Evolutionary conservation across 1,140 invertebrate genomes (phyloP).

Genomic region (Drosophila serrata): DNA sequence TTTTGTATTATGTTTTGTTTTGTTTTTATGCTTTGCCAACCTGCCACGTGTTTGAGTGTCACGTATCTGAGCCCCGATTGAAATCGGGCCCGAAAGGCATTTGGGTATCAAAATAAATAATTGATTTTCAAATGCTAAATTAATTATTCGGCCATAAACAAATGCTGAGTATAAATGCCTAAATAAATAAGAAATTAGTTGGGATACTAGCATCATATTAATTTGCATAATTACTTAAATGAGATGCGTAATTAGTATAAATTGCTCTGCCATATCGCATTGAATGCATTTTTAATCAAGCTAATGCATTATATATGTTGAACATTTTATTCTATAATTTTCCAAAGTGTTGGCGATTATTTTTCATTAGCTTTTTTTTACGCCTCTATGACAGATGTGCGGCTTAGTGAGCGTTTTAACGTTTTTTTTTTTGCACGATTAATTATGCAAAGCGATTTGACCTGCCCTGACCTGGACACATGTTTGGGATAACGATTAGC

Average conservation of each 20-base stretch:
- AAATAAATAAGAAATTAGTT: conserved; percentile 35
- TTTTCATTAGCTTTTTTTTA: conserved; percentile 27
- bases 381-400: conserved; percentile 25
- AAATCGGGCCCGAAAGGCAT: conserved; percentile 9
- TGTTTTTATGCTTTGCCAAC: background rate
- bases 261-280: conserved; percentile 27
- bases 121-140: conserved; percentile 40
- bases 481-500: conserved; percentile 9
- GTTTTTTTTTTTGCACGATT: conserved; percentile 22
- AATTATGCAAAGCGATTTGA: conserved; percentile 45
- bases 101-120: conserved; percentile 36
- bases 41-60: conserved; percentile 42
- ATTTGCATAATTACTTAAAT: conserved; percentile 56
- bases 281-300: conserved; percentile 46
- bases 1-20: background rate
- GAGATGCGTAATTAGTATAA: conserved; percentile 53
- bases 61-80: conserved; percentile 6
- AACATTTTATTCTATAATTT: conserved; percentile 18
- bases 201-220: conserved; percentile 26
- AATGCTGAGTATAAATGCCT: conserved; percentile 16
- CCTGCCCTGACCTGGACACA: conserved; percentile 5
- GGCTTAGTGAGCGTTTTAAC: conserved; percentile 33
- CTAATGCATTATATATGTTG: conserved; percentile 39
- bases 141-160: conserved; percentile 37
- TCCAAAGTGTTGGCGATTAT: conserved; percentile 26